Base-by-base conservation (phyloP, 2,888 invertebrate species). In the Napeogenes sylphis region DNA sequence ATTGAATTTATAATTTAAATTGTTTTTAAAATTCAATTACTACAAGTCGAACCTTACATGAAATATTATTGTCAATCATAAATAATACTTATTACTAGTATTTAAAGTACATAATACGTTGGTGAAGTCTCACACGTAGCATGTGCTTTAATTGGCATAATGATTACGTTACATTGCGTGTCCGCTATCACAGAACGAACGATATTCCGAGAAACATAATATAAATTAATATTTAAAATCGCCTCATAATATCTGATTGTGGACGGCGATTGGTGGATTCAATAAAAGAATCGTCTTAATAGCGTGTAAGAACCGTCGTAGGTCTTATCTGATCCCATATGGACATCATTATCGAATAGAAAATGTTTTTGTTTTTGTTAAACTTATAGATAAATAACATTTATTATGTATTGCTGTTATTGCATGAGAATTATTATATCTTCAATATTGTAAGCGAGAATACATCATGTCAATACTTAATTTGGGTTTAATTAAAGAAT, bases 121-220 rank as follows among this genome's bases (percentile, higher is more conserved):
- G 51, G 4, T 32, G 59, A 63, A 47, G 33, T 59, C 42, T 55
- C 45, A 62, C 45, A 63, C 53, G 62, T 45, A 58, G 62, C 63
- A 65, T 66, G 66, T 69, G 61, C 62, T 61, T 73, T 71, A 71
- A 72, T 72, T 72, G 71, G 71, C 68, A 68, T 71, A 71, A 71
- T 71, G 67, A 66, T 67, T 67, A 67, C 68, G 59, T 66, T 62
- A 55, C 46, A 56, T 73, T 67, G 73, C 73, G 72, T 73, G 72
- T 64, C 33, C 61, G 63, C 62, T 69, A 73, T 71, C 70, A 66
- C 64, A 61, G 62, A 61, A 61, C 65, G 70, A 58, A 32, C 62
- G 66, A 70, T 71, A 68, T 71, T 70, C 71, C 60, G 56, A 68
- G 71, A 71, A 71, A 68, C 61, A 65, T 61, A 65, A 65, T 66